A percentile compares a stretch with the other conserved stretches of the same genome.
Conservation (phyloP, 1,140 invertebrate species). For the Charaxes varanes region DNA sequence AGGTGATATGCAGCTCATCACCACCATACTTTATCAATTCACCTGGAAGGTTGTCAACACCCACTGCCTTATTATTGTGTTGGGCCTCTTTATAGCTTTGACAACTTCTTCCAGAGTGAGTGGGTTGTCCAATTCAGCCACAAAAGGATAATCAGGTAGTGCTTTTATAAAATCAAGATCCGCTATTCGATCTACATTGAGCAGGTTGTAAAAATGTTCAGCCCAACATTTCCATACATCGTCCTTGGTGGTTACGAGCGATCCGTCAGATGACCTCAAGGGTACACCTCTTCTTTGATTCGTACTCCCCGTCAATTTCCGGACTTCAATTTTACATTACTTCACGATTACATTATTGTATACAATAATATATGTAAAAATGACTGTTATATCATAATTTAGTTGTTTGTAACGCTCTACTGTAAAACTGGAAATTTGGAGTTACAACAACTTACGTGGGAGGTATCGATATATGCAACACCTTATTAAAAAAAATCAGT, state of each 20-base stretch:
- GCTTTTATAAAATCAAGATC: constrained; percentile 2
- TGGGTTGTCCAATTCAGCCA: not conserved
- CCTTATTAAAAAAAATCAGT: no score
- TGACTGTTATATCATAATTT: no score
- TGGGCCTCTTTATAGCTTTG: not conserved
- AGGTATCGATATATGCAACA: no score
- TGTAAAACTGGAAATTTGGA: no score
- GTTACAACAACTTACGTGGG: no score
- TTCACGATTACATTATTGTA: no score
- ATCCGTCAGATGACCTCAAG: constrained; percentile 1
- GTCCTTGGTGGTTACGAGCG: not conserved
- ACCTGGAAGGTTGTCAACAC: not conserved
- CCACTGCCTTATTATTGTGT: not conserved
- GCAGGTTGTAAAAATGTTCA: constrained; percentile 8
- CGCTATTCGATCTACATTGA: constrained; percentile 11
- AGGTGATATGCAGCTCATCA: not conserved
- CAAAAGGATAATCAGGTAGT: not conserved
- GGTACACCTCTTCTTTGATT: not conserved
- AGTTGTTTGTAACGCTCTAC: no score
- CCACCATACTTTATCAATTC: constrained; percentile 4
- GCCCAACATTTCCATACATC: not conserved
- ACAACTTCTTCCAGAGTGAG: constrained; percentile 1
- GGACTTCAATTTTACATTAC: no score
- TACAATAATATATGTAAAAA: no score
- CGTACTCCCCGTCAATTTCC: constrained; percentile 10